Conservation (phyloP, 2,113 vertebrate genomes). For the Chlamydotis undulata region DNA sequence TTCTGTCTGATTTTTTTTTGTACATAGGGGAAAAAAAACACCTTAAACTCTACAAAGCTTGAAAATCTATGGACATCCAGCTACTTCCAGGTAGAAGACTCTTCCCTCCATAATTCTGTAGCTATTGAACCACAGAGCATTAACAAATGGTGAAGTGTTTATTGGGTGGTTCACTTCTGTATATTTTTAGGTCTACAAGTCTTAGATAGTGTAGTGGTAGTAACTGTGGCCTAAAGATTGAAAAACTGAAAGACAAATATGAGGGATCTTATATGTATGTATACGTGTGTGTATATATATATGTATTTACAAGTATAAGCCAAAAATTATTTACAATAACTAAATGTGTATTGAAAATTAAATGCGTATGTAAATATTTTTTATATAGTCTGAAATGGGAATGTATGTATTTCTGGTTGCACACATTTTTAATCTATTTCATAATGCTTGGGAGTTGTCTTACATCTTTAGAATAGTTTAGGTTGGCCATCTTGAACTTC, state of each 20-base stretch:
- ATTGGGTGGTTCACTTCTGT: background rate
- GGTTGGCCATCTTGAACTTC: background rate
- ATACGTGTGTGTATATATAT: rapidly evolving
- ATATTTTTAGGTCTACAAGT: background rate
- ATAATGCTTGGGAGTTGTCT: background rate
- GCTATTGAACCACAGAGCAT: background rate
- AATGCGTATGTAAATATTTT: background rate
- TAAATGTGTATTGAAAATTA: background rate
- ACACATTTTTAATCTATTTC: background rate
- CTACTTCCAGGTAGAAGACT: background rate
- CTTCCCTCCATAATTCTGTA: background rate
- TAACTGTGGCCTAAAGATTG: background rate
- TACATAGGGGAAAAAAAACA: background rate
- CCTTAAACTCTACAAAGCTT: background rate
- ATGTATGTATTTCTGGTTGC: background rate
- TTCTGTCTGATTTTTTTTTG: background rate
- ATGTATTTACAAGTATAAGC: background rate
- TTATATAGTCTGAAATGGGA: background rate
- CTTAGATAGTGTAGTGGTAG: background rate
- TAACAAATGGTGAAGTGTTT: background rate
- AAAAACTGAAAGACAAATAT: background rate
- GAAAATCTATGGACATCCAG: background rate
- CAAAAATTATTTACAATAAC: background rate
- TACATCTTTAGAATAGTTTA: background rate
- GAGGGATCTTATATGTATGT: background rate